Evolutionary conservation across 2,113 vertebrate species (phyloP), one percentile per base, ranked within the genome.

Genomic region (Carollia perspicillata): DNA sequence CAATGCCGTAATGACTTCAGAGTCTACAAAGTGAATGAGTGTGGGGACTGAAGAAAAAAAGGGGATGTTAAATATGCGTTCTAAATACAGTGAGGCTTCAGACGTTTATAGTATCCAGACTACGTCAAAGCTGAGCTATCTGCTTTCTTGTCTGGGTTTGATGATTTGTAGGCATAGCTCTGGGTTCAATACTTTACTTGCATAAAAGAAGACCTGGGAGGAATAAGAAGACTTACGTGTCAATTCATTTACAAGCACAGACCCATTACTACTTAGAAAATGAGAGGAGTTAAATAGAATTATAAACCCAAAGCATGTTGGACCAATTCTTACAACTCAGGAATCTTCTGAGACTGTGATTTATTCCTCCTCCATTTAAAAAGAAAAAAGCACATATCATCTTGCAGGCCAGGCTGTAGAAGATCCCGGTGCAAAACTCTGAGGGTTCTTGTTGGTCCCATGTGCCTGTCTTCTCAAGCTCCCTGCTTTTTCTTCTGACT

Each of bases 231-330:
- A 65, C 3, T 35, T 79, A 7, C 12, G 35, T n/a, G 12, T 44
- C 26, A 51, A 28, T 75, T 55, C 14, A 84, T 78, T 77, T 93
- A 2, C 42, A 69, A 93, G 40, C 8, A 30, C 42, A 86, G 71
- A 44, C 3, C 60, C 95, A 11, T 58, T 58, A 90, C 72, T 80
- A 74, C 17, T 78, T 49, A 68, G n/a, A 79, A 86, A 77, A 89
- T 86, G 71, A 92, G 90, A 92, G n/a, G 22, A 53, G 16, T n/a
- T 69, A 80, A 85, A 89, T 60, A 93, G 60, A n/a, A n/a, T 16
- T 85, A n/a, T 22, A 9, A 88, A 66, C 42, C 26, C 77, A 85
- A 95, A 93, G 22, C 4, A 77, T 20, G 2, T 20, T 60, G 16
- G 22, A 33, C 6, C 8, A 78, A 68, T 55, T 60, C 60, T 85